Base-by-base conservation (phyloP, 2,113 vertebrate species). In the Buteo buteo region DNA sequence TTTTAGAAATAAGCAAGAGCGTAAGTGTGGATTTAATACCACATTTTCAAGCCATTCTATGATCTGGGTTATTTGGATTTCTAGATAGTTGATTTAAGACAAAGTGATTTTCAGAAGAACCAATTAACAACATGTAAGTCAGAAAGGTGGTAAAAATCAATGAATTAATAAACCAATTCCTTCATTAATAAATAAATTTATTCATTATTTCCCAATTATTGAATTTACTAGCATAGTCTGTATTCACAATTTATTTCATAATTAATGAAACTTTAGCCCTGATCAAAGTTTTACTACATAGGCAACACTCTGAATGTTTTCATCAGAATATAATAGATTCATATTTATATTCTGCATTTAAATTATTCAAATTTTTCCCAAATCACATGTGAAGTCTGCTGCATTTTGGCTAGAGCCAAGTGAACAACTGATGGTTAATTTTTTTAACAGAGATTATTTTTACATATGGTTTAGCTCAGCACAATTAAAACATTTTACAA, bases 1-100 rank as follows among this genome's bases (percentile, higher is more conserved):
- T 67, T 95, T 94, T 86, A 70, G 73, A 95, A 94, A 93, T 7
- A 85, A 69, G 16, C 12, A 74, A 54, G 32, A 47, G 10, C 8
- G 0, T 42, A 91, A 61, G 3, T 29, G 16, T 19, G 13, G 16
- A 59, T 74, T 83, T 88, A 81, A 81, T 11, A 54, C 9, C 10
- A 50, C 9, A 44, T 86, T 93, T 88, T 91, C 52, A 78, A 71
- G 38, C 7, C 21, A 49, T 15, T 13, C 26, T 82, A 16, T 55
- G 20, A 72, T 81, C 45, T 77, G 10, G 9, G 9, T 49, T 86
- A 78, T 62, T 38, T 83, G 18, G 16, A 44, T 61, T 90, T 77
- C 40, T 65, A 88, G 7, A 21, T 7, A 22, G 49, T 16, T 40
- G 40, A 57, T 82, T 69, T 73, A 73, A 74, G 34, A 80, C 31